phyloP scores from a whole-genome alignment of 64 coral and sea anemone species.

The Catalaphyllia jardinei region DNA sequence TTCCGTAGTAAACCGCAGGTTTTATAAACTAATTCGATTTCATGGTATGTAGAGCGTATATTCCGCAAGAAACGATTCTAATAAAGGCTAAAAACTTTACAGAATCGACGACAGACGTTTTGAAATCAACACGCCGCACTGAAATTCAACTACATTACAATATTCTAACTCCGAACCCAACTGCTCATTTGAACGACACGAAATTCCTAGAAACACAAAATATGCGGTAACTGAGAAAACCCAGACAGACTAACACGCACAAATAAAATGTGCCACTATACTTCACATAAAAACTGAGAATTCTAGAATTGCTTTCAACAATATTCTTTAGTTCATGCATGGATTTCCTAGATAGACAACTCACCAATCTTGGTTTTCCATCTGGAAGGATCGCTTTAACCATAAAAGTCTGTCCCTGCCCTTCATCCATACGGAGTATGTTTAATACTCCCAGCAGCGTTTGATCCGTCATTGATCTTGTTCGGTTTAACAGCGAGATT shows the following conservation, averaged over 20 bases:
- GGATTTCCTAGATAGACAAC: not conserved
- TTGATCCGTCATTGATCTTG: slow-evolving; percentile 89
- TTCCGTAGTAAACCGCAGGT: not conserved
- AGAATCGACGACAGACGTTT: slow-evolving; percentile 31
- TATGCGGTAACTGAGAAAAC: not conserved
- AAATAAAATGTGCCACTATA: not conserved
- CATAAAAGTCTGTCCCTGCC: slow-evolving; percentile 76
- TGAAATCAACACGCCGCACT: slow-evolving; percentile 5
- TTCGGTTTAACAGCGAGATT: slow-evolving; percentile 74
- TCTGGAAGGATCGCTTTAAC: slow-evolving; percentile 85
- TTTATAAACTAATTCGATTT: slow-evolving; percentile 24
- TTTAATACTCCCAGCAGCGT: slow-evolving; percentile 92
- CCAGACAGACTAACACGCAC: not conserved
- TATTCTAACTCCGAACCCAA: not conserved
- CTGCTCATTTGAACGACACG: slow-evolving; percentile 1
- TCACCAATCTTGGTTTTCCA: slow-evolving; percentile 84
- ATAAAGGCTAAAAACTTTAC: not conserved
- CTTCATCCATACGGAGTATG: slow-evolving; percentile 94
- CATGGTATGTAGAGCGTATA: not conserved
- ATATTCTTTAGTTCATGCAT: not conserved
- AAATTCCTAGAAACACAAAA: slow-evolving; percentile 21
- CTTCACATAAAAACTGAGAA: not conserved
- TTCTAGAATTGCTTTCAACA: not conserved
- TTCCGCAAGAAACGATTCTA: not conserved
- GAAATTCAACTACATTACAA: not conserved